These are phyloP conservation scores for Drosophila atripex DNA, from an alignment of 2,888 invertebrate genomes.

Conservation along the genomic window DNA sequence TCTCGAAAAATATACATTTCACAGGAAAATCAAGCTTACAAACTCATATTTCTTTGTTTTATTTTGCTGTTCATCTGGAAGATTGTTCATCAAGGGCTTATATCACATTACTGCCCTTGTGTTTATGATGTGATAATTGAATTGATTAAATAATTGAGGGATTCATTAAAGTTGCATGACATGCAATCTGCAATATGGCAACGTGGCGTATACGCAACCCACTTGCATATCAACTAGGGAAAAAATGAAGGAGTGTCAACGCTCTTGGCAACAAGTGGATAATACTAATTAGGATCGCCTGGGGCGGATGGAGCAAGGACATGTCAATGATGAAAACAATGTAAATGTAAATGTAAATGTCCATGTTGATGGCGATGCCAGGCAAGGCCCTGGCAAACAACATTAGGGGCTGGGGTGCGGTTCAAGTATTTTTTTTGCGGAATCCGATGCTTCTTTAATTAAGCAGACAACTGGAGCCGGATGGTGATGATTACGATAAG, in stretches of 20 bases:
- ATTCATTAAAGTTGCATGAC: conserved; percentile 18
- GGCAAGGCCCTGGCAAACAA: conserved; percentile 11
- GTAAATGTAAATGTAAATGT: conserved; percentile 1
- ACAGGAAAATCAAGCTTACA: neutral
- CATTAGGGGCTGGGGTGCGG: conserved; percentile 12
- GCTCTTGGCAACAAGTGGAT: conserved; percentile 34
- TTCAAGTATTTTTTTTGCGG: conserved; percentile 18
- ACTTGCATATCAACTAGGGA: conserved; percentile 15
- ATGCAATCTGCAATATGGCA: conserved; percentile 6
- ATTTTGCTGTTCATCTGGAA: neutral
- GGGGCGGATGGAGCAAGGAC: conserved; percentile 12
- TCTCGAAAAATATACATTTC: neutral
- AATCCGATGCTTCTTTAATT: conserved; percentile 40
- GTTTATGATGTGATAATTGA: neutral
- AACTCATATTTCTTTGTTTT: neutral
- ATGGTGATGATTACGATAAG: conserved; percentile 14
- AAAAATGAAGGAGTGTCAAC: conserved; percentile 15
- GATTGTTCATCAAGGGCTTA: neutral
- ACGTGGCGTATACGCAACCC: conserved; percentile 32
- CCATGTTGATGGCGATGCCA: neutral
- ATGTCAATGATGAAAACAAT: conserved; percentile 11
- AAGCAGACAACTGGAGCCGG: conserved; percentile 33
- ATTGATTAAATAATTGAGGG: conserved; percentile 19
- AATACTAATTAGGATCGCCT: conserved; percentile 58
- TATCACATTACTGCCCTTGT: neutral